Evolutionary conservation across 1,140 invertebrate genomes (phyloP), one percentile per base, ranked within the genome.

Genomic region (Magallana ariakensis): DNA sequence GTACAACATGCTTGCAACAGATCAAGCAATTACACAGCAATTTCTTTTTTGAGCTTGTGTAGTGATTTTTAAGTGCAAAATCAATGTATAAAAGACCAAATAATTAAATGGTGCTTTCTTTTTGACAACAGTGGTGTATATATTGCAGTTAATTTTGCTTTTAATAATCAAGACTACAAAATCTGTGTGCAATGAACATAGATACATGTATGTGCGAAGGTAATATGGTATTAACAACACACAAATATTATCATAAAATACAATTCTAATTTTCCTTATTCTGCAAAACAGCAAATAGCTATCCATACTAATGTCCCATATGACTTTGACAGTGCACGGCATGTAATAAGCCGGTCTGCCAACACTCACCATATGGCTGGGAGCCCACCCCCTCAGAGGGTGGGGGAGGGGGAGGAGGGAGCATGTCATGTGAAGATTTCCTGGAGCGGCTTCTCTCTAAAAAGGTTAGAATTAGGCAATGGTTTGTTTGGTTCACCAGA

Each of bases 321-420:
- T 85, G 84, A 87, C 80, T 83, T 60, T 70, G 82, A 83, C 80
- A 83, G 81, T 75, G 81, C 81, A 46, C 80, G 62, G 81, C 81
- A 75, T 70, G 66, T 26, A 70, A 26, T 70, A 62, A 55, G 83
- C 80, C 60, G 81, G 85, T 55, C 70, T 86, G 75, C 16, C 53
- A 60, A 62, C 81, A 83, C 84, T 85, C 60, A 85, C 19, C 84
- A 85, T 62, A 62, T 70, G 84, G 19, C 80, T 66, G 33, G 81
- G 83, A n/a, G 60, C 58, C 82, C 22, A 46, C 22, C n/a, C 66
- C 46, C 81, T 15, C 81, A 53, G 58, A 66, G 66, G 86, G 86
- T 26, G 86, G 86, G 26, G 86, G 86, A 55, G 86, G 86, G 26
- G 86, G 86, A 54, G 86, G 86, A 16, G 86, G 86, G 60, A 81